Conservation (phyloP, 2,113 vertebrate genomes). For the Cricetomys ansorgei region DNA sequence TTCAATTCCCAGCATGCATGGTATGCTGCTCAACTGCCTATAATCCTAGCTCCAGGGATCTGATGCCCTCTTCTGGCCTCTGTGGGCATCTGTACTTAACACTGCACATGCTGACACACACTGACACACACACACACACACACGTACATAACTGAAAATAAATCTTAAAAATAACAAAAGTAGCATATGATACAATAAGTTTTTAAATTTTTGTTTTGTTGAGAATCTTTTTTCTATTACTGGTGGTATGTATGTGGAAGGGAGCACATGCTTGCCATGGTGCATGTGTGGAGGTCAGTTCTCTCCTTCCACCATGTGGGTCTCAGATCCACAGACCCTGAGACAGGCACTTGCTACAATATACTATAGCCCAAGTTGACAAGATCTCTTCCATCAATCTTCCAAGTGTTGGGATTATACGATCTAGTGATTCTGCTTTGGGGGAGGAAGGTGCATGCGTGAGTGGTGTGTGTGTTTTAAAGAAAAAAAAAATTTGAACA, state of each 20-base stretch:
- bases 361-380: background rate
- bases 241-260: background rate
- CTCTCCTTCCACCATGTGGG: background rate
- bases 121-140: background rate
- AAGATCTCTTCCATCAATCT: background rate
- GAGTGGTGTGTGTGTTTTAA: background rate
- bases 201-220: background rate
- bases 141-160: background rate
- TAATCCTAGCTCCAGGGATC: background rate
- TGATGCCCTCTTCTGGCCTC: background rate
- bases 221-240: background rate
- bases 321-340: background rate
- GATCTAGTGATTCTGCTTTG: background rate
- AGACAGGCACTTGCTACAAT: background rate
- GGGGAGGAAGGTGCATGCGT: background rate
- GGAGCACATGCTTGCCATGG: background rate
- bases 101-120: background rate
- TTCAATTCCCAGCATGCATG: background rate
- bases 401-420: background rate
- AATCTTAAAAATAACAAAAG: background rate
- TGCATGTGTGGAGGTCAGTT: background rate
- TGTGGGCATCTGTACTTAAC: background rate
- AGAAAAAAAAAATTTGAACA: background rate
- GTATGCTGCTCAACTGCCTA: background rate
- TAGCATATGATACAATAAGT: background rate